Evolutionary conservation across 2,113 vertebrate species (phyloP).

Genomic region (Alexandromys fortis): DNA sequence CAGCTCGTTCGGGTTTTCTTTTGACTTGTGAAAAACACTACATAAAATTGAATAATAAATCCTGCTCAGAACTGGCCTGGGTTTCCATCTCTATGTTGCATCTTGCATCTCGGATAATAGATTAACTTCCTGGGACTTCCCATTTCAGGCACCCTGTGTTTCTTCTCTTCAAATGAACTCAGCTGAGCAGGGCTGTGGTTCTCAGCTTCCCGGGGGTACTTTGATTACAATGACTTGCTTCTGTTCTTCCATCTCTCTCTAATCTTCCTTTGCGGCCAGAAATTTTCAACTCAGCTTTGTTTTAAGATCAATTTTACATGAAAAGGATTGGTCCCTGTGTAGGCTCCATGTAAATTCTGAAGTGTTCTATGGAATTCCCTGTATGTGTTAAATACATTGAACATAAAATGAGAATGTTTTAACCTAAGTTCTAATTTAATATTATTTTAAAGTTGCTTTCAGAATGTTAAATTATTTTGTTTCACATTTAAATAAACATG

Average conservation of each 20-base stretch:
- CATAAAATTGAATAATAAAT: background rate
- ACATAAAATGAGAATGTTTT: background rate
- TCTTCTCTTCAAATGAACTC: slow-evolving; percentile 9
- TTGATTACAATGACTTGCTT: slow-evolving; percentile 3
- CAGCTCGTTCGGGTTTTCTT: background rate
- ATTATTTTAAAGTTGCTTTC: background rate
- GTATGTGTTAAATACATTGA: background rate
- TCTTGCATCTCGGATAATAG: background rate
- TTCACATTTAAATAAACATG: background rate
- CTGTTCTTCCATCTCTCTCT: background rate
- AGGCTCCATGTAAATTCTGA: background rate
- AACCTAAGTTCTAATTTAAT: background rate
- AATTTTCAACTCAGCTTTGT: slow-evolving; percentile 4
- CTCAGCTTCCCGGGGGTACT: background rate
- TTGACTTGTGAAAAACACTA: background rate
- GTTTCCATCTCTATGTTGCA: background rate
- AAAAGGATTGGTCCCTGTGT: background rate
- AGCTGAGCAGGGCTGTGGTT: background rate
- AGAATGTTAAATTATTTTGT: background rate
- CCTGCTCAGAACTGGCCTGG: background rate
- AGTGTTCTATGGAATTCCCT: background rate
- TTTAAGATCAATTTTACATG: slow-evolving; percentile 15
- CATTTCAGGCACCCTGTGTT: background rate
- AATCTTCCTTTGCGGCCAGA: background rate
- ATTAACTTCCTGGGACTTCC: background rate